A percentile compares a stretch with the other conserved stretches of the same genome.
Conservation (phyloP, 2,888 invertebrate species). For the Argynnis bischoffii region DNA sequence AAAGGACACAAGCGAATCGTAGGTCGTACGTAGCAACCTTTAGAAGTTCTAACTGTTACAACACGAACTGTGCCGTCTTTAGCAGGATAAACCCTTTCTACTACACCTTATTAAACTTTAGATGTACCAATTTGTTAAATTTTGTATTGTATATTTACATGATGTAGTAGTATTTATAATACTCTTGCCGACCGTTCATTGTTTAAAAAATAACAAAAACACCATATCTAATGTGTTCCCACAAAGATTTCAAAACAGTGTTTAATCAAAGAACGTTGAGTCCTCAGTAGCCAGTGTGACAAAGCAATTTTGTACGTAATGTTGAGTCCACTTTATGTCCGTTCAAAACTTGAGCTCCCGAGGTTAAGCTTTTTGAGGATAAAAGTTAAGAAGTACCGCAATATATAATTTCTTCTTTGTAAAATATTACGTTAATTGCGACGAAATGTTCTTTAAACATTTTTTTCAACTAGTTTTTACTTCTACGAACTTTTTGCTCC, state of each 20-base stretch:
- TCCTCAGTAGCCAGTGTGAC: background rate
- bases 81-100: no score
- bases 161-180: no score
- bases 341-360: background rate
- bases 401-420: background rate
- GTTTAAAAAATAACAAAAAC: background rate
- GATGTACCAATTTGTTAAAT: no score
- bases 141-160: no score
- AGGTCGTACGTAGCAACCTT: no score
- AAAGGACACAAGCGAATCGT: no score
- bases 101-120: no score
- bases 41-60: no score
- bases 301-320: constrained; percentile 17
- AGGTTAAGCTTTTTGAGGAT: constrained; percentile 11
- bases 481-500: no score
- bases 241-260: constrained; percentile 1
- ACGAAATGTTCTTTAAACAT: background rate
- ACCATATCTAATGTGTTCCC: background rate
- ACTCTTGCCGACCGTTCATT: no score
- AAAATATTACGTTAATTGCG: background rate
- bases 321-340: constrained; percentile 9
- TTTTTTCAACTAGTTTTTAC: no score
- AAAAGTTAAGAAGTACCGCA: background rate
- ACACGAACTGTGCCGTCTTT: no score
- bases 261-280: constrained; percentile 1